Evolutionary conservation across 2,888 invertebrate species (phyloP), one percentile per base, ranked within the genome.

Genomic region (Metopia argyrocephala): DNA sequence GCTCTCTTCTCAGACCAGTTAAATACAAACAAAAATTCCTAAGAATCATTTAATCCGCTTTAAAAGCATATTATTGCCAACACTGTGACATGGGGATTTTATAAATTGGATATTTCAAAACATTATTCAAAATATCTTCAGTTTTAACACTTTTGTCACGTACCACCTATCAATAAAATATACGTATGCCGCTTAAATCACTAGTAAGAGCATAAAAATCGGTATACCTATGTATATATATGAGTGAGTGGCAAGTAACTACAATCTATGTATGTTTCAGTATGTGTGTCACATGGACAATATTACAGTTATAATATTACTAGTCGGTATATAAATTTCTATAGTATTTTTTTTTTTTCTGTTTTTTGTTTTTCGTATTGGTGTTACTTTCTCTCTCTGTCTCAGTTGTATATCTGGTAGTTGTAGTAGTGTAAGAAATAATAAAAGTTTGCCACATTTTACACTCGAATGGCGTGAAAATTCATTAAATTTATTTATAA

Each of bases 401-500:
- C 52, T 21, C 45, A 52, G 23, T 27, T 3, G 56, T 18, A 38
- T 20, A 38, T 50, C 20, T 69, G 27, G 28, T 56, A 9, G 54
- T 23, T 21, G 46, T 56, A 38, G 68, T 21, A 56, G 61, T 71
- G 48, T 28, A 25, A 80, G 71, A 61, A 66, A 69, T 84, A 38
- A 83, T 83, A 78, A 84, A 86, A 84, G 84, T 85, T 84, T 85
- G 83, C 84, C 86, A 86, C 87, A 87, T 88, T 89, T 89, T 86
- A 89, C 89, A 88, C 88, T 88, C 87, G 87, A 87, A 85, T 87
- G 88, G 86, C 87, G 87, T 85, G 86, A 88, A 88, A 89, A 88
- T 89, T 89, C 89, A 89, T 89, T 89, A 88, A 87, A 87, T 78
- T 81, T 78, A 81, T 78, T 74, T 65, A 52, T 25, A 27, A 9